phyloP scores from a whole-genome alignment of 2,888 invertebrate species.

The Osmoderma eremita region DNA sequence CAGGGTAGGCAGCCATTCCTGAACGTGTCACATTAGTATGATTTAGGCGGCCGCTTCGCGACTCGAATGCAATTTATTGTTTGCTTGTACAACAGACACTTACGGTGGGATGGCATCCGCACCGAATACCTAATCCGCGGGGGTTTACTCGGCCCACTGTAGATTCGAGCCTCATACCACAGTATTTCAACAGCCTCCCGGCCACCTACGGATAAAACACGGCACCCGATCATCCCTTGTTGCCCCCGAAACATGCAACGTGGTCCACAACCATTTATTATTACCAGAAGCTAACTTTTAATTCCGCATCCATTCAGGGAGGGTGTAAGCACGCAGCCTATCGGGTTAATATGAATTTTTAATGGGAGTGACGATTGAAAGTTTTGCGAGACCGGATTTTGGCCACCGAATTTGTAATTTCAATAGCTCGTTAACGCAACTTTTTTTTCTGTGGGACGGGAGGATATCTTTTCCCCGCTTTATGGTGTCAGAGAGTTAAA shows the following conservation, averaged over 20 bases:
- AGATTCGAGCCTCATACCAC: too few species aligned
- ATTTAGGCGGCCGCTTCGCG: slow-evolving; percentile 30
- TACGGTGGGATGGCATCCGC: slow-evolving; percentile 17
- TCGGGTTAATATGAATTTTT: slow-evolving; percentile 33
- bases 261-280: slow-evolving; percentile 21
- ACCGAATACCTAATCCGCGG: slow-evolving; percentile 28
- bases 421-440: slow-evolving; percentile 34
- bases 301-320: slow-evolving; percentile 11
- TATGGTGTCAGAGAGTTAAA: not conserved
- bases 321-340: not conserved
- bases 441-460: slow-evolving; percentile 8
- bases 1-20: not conserved
- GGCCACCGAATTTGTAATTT: slow-evolving; percentile 25
- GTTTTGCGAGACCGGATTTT: slow-evolving; percentile 11
- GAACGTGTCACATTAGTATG: slow-evolving; percentile 29
- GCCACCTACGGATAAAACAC: not conserved
- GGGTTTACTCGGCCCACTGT: not conserved
- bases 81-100: slow-evolving; percentile 35
- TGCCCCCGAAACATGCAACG: slow-evolving; percentile 5
- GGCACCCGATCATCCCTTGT: not conserved
- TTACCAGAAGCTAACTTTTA: slow-evolving; percentile 31
- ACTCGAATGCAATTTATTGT: slow-evolving; percentile 36
- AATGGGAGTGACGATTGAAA: slow-evolving; percentile 25
- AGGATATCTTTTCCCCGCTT: not conserved
- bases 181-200: too few species aligned